Evolutionary conservation across 2,113 vertebrate genomes (phyloP).

Genomic region (Xiphophorus hellerii): DNA sequence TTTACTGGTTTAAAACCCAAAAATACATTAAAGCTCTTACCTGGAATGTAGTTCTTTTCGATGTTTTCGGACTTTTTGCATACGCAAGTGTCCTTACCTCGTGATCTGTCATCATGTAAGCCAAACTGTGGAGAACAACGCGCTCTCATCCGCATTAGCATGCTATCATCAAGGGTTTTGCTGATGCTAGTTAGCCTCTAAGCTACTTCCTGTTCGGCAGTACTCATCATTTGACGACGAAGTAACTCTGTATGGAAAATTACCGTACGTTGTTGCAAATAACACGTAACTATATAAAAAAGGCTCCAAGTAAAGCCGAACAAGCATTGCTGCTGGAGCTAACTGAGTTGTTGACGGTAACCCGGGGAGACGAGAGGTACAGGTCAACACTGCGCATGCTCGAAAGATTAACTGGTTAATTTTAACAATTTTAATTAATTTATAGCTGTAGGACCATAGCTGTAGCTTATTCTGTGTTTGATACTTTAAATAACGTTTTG

Average conservation of each 20-base stretch:
- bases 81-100: constrained; percentile 82
- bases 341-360: constrained; percentile 59
- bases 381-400: constrained; percentile 49
- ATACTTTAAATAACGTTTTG: not conserved
- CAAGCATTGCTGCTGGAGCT: not conserved
- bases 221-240: not conserved
- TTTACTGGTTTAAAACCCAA: not conserved
- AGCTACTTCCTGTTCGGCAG: not conserved
- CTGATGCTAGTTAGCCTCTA: not conserved
- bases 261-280: not conserved
- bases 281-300: not conserved
- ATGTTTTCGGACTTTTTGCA: constrained; percentile 83
- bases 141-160: constrained; percentile 29
- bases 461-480: not conserved
- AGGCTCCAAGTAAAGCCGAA: not conserved
- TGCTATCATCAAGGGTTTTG: constrained; percentile 31
- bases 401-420: not conserved
- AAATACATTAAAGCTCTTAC: constrained; percentile 58
- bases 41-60: constrained; percentile 89
- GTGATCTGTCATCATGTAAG: constrained; percentile 66
- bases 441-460: not conserved
- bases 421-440: too few species aligned
- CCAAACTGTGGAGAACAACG: not conserved
- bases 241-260: fast-evolving
- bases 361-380: constrained; percentile 60